A percentile compares a stretch with the other conserved stretches of the same genome.
phyloP scores from a whole-genome alignment of 2,113 vertebrate genomes.

The Gymnorhina tibicen region DNA sequence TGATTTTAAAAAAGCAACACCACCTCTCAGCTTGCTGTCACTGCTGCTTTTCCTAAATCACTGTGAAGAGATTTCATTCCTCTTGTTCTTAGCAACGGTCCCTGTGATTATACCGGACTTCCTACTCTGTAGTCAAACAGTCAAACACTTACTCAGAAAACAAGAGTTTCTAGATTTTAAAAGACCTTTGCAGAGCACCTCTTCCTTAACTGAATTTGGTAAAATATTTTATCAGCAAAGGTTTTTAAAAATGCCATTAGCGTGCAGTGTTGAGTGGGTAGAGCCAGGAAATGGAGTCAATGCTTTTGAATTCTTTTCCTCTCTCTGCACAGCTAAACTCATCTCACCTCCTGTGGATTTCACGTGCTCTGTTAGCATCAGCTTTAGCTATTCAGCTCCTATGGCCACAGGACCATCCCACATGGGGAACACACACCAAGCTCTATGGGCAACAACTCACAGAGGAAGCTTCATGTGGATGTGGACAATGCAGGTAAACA shows the following conservation, averaged over 20 bases:
- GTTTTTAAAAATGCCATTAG: background rate
- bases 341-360: background rate
- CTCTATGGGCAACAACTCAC: background rate
- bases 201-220: background rate
- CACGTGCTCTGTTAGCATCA: fast-evolving
- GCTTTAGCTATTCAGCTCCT: background rate
- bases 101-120: background rate
- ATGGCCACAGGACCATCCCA: background rate
- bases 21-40: conserved; percentile 42
- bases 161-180: background rate
- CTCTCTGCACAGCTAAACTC: background rate
- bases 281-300: background rate
- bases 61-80: conserved; percentile 5
- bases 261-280: background rate
- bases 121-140: background rate
- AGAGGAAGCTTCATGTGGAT: background rate
- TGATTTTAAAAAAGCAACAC: conserved; percentile 18
- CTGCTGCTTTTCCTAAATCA: conserved; percentile 3
- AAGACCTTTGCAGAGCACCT: background rate
- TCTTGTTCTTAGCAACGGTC: background rate
- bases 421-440: fast-evolving
- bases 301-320: background rate
- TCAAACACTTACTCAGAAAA: background rate
- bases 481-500: background rate
- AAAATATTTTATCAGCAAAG: background rate